Base-by-base conservation (phyloP, 2,888 invertebrate species). In the Dysmachus trigonus region DNA sequence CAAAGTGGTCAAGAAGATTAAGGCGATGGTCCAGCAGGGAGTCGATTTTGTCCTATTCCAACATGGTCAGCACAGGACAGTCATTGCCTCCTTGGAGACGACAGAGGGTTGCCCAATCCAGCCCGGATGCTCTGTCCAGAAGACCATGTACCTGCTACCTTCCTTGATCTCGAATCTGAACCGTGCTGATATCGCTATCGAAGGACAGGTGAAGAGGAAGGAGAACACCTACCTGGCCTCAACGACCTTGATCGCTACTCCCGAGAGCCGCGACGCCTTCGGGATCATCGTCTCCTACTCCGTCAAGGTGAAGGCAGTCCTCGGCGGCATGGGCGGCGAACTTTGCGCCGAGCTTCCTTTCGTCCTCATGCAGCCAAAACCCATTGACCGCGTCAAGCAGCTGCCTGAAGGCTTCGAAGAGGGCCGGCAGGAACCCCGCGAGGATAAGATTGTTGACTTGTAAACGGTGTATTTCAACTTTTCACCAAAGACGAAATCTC, bases 41-140 rank as follows among this genome's bases (percentile, higher is more conserved):
- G 98, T 98, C 31, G 98, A 98, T 93, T 98, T 98, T 86, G 97
- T 98, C 88, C 95, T 99, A 88, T 98, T 98, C 93, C 98, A 98
- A 92, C 98, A 97, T 91, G 98, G 98, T 0, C 98, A 98, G 91
- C 98, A 98, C 92, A 94, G 98, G 87, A 97, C 97, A 89, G 94
- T 96, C 1, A 97, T 99, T 85, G 97, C 98, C 85, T 95, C 95
- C 89, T 92, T 96, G 85, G 98, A 98, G 92, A 98, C 97, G 41
- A 97, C 97, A 95, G 97, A 93, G 94, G 96, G 94, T 1, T 90
- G 90, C 81, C 91, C 92, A 3, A 88, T 92, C 47, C 92, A 92
- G 86, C 92, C 92, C 2, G 92, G 92, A 1, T 92, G 92, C 0
- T 91, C 92, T 73, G 88, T 98, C 90, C 98, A 98, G 92, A 98